phyloP scores from a whole-genome alignment of 2,797 vertebrate species.

The Oryzias dopingdopingensis region DNA sequence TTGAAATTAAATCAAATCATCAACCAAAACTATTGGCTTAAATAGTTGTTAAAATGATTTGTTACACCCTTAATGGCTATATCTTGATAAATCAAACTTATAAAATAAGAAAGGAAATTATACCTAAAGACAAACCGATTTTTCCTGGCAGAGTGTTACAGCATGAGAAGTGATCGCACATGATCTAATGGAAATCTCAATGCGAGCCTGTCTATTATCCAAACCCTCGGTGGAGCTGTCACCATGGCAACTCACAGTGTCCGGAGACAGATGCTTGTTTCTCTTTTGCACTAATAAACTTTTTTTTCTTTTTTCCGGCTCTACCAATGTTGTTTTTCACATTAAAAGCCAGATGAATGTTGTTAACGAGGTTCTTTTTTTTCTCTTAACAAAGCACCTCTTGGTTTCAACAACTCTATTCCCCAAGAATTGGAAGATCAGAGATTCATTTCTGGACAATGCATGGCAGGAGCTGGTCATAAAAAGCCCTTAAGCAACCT shows the following conservation, averaged over 20 bases:
- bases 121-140: slow-evolving; percentile 31
- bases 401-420: slow-evolving; percentile 30
- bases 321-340: not conserved
- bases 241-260: slow-evolving; percentile 28
- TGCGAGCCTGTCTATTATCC: slow-evolving; percentile 59
- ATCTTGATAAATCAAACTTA: no score
- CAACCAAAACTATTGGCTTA: no score
- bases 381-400: slow-evolving; percentile 28
- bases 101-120: no score
- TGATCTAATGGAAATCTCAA: slow-evolving; percentile 64
- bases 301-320: not conserved
- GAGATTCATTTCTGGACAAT: slow-evolving; percentile 41
- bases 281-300: slow-evolving; percentile 50
- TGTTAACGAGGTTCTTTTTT: slow-evolving; percentile 15
- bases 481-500: slow-evolving; percentile 52
- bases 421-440: slow-evolving; percentile 33
- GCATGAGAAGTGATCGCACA: slow-evolving; percentile 67
- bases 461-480: slow-evolving; percentile 56
- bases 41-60: no score
- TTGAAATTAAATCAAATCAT: no score
- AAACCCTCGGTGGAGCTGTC: slow-evolving; percentile 46
- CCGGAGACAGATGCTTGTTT: slow-evolving; percentile 44
- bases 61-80: no score
- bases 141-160: slow-evolving; percentile 58
- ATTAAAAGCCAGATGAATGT: slow-evolving; percentile 25